Conservation (phyloP, 1,140 invertebrate genomes). For the Euwallacea fornicatus region DNA sequence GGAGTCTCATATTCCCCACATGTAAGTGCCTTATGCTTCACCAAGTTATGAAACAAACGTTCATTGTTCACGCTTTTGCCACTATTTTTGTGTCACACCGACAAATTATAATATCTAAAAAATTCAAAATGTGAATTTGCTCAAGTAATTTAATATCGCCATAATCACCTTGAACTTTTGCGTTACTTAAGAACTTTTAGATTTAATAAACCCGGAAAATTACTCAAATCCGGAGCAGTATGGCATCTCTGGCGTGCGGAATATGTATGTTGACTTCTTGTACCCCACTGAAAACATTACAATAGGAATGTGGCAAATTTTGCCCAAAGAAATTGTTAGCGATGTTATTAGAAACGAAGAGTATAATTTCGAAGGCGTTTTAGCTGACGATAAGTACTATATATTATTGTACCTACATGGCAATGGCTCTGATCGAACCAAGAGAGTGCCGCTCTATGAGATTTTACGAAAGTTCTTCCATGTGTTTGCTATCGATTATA, state of each 20-base stretch:
- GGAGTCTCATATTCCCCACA: conserved; percentile 41
- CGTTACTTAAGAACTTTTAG: conserved; percentile 28
- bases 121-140: neutral
- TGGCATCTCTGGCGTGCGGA: conserved; percentile 64
- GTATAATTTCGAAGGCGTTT: conserved; percentile 45
- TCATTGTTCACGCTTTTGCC: neutral
- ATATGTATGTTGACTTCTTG: conserved; percentile 70
- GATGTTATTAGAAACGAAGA: conserved; percentile 42
- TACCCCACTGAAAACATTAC: conserved; percentile 55
- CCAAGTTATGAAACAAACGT: conserved; percentile 7
- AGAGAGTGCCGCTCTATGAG: conserved; percentile 76
- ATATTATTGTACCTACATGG: conserved; percentile 86
- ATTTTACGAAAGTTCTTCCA: conserved; percentile 79
- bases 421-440: conserved; percentile 84
- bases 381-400: conserved; percentile 52
- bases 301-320: conserved; percentile 64
- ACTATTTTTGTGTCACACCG: neutral
- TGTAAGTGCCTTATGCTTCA: conserved; percentile 38
- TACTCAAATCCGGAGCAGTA: conserved; percentile 48
- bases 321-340: conserved; percentile 45
- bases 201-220: conserved; percentile 38
- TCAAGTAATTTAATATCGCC: neutral
- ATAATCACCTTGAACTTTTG: neutral
- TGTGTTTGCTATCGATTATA: conserved; percentile 88
- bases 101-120: neutral